Percentiles rank a stretch among this genome's conserved stretches.
These are phyloP conservation scores for Drosophila yooni DNA, from an alignment of 2,888 invertebrate species.

Conservation along the genomic window DNA sequence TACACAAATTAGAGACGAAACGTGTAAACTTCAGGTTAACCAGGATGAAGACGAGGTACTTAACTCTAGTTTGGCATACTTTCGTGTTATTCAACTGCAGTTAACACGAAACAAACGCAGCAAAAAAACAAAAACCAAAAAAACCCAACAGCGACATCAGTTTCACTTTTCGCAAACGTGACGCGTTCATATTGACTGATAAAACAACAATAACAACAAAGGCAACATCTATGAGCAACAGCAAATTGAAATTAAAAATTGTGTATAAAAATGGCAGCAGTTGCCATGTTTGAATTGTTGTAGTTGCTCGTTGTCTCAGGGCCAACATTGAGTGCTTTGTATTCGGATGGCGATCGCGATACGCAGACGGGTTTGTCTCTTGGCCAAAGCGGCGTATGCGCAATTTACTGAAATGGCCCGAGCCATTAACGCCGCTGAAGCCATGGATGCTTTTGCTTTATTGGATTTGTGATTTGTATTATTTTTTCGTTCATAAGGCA, in stretches of 20 bases:
- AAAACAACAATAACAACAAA: constrained; percentile 21
- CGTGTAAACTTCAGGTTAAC: neutral
- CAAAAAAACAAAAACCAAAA: neutral
- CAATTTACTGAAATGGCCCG: constrained; percentile 65
- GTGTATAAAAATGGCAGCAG: constrained; percentile 55
- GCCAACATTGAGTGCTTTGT: constrained; percentile 66
- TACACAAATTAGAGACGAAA: neutral
- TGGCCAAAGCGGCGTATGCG: constrained; percentile 67
- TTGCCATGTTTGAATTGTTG: constrained; percentile 42
- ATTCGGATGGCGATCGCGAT: constrained; percentile 46
- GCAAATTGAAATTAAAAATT: constrained; percentile 56
- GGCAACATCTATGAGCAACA: constrained; percentile 10
- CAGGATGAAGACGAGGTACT: constrained; percentile 8
- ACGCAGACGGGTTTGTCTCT: constrained; percentile 16
- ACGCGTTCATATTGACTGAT: constrained; percentile 53
- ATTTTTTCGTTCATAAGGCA: constrained; percentile 27
- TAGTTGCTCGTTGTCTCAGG: constrained; percentile 51
- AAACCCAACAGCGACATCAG: constrained; percentile 53
- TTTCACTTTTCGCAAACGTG: constrained; percentile 81
- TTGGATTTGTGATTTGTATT: constrained; percentile 10
- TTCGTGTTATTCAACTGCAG: constrained; percentile 72
- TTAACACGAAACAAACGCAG: neutral
- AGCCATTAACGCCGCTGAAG: constrained; percentile 41
- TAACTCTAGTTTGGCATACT: constrained; percentile 47
- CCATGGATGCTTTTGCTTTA: constrained; percentile 56